phyloP scores from a whole-genome alignment of 2,113 vertebrate species.

The Microtus montanus region DNA sequence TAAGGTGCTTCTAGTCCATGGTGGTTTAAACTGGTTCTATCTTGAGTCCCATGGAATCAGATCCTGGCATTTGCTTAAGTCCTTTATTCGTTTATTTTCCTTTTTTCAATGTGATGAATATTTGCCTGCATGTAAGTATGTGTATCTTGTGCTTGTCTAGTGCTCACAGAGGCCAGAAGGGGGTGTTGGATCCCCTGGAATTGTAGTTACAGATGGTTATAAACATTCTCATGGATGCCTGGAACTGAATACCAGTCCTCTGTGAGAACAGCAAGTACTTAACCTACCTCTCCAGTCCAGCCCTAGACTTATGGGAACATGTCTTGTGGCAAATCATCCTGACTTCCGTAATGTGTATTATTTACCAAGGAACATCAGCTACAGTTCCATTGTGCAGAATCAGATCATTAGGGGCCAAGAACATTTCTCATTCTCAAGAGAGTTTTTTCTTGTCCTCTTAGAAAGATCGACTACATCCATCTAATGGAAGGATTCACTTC shows the following conservation, averaged over 20 bases:
- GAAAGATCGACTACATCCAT: background rate
- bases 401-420: background rate
- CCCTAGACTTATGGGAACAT: conserved; percentile 25
- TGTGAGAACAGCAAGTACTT: background rate
- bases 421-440: background rate
- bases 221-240: background rate
- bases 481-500: background rate
- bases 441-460: background rate
- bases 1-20: background rate
- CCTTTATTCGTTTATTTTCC: background rate
- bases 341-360: background rate
- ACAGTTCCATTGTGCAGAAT: background rate
- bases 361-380: background rate
- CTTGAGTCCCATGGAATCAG: background rate
- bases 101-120: background rate
- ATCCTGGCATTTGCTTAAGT: background rate
- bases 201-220: background rate
- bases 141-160: background rate
- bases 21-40: conserved; percentile 8
- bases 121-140: background rate
- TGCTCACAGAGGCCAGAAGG: background rate
- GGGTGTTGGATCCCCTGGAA: background rate
- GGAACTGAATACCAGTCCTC: background rate
- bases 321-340: background rate
- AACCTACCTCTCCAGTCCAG: background rate